Base-by-base conservation (phyloP, 2,797 vertebrate genomes). In the Tympanoctomys barrerae region DNA sequence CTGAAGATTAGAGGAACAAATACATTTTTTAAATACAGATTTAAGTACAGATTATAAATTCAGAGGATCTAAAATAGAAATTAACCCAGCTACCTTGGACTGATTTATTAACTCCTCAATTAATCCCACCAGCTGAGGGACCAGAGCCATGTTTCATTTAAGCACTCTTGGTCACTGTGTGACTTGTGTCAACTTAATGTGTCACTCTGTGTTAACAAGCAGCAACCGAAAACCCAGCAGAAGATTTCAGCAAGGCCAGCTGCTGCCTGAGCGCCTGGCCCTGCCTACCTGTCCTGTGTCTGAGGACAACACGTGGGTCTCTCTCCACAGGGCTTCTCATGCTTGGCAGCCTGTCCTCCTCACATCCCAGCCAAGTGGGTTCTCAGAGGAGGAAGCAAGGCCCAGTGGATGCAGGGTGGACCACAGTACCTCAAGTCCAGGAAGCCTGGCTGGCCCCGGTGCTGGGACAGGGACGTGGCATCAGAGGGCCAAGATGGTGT, bases 1-100 rank as follows among this genome's bases (percentile, higher is more conserved):
- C 52, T 21, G 36, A 54, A 87, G 33, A 68, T 71, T 54, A 91
- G 57, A 92, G 71, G 3, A 91, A 71, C 70, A 52, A 75, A 42
- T 42, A 31, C 28, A 33, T 18, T 22, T 42, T 42, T 13, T 26
- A 57, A 84, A 52, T 12, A 36, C 78, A 59, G 22, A 8, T 75
- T 87, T 81, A 1, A 66, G 22, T 42, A 52, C 21, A 68, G 7
- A 66, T 80, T 70, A 90, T 18, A 91, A 54, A 94, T 36, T 87
- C 64, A 61, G 13, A 68, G 73, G 52, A 19, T 87, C 52, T 68
- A 84, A 93, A 91, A 87, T 71, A 93, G 62, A 91, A 80, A 78
- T 71, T 68, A 81, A 64, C 68, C 39, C n/a, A 77, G 36, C 57
- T 21, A 28, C 49, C 36, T 85, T 46, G 64, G 31, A 49, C 64